Evolutionary conservation across 64 coral and sea anemone genomes (phyloP).

Genomic region (Dendronephthya gigantea): DNA sequence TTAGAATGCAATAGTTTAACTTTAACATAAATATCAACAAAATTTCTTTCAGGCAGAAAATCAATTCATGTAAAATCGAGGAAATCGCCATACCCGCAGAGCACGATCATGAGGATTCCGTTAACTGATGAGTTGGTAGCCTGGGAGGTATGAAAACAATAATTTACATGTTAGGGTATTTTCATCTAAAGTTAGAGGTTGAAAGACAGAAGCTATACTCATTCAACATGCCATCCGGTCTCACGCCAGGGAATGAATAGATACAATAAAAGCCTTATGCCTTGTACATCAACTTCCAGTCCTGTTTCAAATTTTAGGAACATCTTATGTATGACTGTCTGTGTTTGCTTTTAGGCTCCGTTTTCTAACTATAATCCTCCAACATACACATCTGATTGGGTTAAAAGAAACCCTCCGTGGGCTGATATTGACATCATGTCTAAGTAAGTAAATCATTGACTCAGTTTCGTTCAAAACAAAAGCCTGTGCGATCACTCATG

Average conservation of each 20-base stretch:
- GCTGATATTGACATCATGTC: slow-evolving; percentile 70
- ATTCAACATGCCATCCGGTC: too few species aligned
- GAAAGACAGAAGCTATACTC: too few species aligned
- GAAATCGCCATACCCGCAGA: slow-evolving; percentile 65
- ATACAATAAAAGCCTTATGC: too few species aligned
- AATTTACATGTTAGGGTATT: too few species aligned
- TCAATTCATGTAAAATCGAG: slow-evolving; percentile 79
- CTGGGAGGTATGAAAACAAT: slow-evolving; percentile 64
- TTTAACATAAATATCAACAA: neutral
- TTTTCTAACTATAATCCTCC: slow-evolving; percentile 61
- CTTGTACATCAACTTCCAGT: neutral
- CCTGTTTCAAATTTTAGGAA: neutral
- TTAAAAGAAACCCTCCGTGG: slow-evolving; percentile 63
- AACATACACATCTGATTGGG: slow-evolving; percentile 56
- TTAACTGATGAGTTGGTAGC: slow-evolving; percentile 69
- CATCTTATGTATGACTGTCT: neutral
- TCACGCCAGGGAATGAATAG: too few species aligned
- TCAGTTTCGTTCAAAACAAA: neutral
- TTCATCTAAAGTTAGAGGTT: too few species aligned
- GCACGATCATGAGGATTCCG: slow-evolving; percentile 47
- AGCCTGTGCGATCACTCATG: too few species aligned
- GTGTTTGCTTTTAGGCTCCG: slow-evolving; percentile 30
- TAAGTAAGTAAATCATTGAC: slow-evolving; percentile 42
- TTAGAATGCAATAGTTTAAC: too few species aligned
- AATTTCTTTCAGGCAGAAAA: slow-evolving; percentile 19